phyloP scores from a whole-genome alignment of 2,113 vertebrate species.

The Ptychochromis oligacanthus region DNA sequence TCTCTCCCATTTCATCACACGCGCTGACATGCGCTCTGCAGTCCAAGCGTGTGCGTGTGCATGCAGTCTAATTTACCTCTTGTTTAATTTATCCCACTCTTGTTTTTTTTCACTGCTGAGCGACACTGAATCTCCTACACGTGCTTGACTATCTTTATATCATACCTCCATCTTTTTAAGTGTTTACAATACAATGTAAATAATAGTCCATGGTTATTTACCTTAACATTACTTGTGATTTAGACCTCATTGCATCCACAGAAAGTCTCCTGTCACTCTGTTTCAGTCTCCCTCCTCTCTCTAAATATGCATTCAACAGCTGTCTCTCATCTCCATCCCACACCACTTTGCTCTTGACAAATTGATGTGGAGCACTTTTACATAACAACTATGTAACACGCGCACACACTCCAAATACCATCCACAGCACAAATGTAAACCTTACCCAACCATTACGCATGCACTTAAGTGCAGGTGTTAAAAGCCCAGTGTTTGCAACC shows the following conservation, averaged over 20 bases:
- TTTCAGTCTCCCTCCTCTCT: slow-evolving; percentile 43
- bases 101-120: slow-evolving; percentile 18
- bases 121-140: slow-evolving; percentile 17
- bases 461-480: slow-evolving; percentile 49
- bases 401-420: slow-evolving; percentile 40
- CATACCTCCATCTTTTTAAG: slow-evolving; percentile 12
- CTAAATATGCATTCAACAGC: slow-evolving; percentile 79
- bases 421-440: slow-evolving; percentile 50
- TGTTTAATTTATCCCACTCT: slow-evolving; percentile 51
- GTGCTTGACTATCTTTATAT: background rate
- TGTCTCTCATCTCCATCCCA: slow-evolving; percentile 74
- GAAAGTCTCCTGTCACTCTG: slow-evolving; percentile 51
- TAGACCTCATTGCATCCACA: slow-evolving; percentile 14
- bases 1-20: slow-evolving; percentile 70
- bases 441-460: slow-evolving; percentile 36
- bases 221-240: slow-evolving; percentile 29
- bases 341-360: slow-evolving; percentile 76
- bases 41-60: slow-evolving; percentile 9
- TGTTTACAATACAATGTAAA: background rate
- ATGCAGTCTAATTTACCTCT: slow-evolving; percentile 46
- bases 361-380: slow-evolving; percentile 75
- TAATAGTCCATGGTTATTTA: slow-evolving; percentile 1
- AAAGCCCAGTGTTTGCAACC: slow-evolving; percentile 16
- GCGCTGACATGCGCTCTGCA: slow-evolving; percentile 53
- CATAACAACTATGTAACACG: slow-evolving; percentile 67